Evolutionary conservation across 2,888 invertebrate genomes (phyloP), one percentile per base, ranked within the genome.

Genomic region (Drosophila basisetae): DNA sequence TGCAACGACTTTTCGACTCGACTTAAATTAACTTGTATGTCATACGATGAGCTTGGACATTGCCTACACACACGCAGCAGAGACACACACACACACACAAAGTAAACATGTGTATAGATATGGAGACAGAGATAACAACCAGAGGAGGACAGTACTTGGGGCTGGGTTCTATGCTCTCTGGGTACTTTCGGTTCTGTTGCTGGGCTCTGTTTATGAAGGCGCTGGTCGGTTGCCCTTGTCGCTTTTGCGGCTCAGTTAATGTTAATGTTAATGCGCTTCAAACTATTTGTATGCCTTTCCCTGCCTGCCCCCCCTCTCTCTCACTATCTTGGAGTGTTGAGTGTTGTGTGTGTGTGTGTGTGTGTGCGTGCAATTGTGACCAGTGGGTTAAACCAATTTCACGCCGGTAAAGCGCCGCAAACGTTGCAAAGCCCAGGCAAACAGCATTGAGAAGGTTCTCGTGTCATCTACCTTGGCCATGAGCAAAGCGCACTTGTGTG

Each of bases 361-460:
- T 61, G 75, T 84, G 76, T 82, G 91, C 76, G 87, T 90, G 91
- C 83, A 87, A 87, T 87, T 87, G 91, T 87, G 87, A 87, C 91
- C 87, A 87, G 91, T 87, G 87, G 84, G 90, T 91, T 83, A 92
- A 91, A 84, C 91, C 90, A 89, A 91, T 92, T 92, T 92, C 83
- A 91, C 91, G 91, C 91, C 89, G 73, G 89, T 78, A 84, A 90
- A 89, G 80, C 91, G 86, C 81, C 86, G 80, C 79, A 82, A 89
- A 87, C 83, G 85, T 84, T 87, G 86, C 90, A 82, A 25, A 35
- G 25, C 78, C 80, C 82, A 74, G 59, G 62, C 74, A 70, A 70
- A 82, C 60, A 70, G 68, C 83, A 80, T 70, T 74, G 83, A 76
- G 77, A 76, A 84, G 67, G 69, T 84, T 85, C 77, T 80, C 78